These are phyloP conservation scores for Coilia nasus DNA, from an alignment of 2,797 vertebrate genomes.

Conservation along the genomic window DNA sequence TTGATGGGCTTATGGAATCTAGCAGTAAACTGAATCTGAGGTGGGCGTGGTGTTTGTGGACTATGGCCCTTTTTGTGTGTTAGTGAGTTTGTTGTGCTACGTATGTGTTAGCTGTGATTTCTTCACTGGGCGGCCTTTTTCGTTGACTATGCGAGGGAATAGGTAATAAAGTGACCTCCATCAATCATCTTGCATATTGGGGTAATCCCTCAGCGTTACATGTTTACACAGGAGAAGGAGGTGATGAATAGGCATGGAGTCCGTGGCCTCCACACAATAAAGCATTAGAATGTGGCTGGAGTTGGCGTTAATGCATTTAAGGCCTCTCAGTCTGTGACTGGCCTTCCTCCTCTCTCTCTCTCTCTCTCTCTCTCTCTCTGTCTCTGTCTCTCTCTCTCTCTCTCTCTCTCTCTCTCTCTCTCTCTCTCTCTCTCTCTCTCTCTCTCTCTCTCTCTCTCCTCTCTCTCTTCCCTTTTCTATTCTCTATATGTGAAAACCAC, in stretches of 20 bases:
- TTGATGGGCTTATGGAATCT: conserved; percentile 41
- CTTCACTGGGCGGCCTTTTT: too few relatives aligned
- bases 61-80: neutral
- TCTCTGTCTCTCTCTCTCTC: too few relatives aligned
- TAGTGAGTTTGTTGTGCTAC: neutral
- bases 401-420: too few relatives aligned
- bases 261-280: neutral
- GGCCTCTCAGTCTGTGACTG: neutral
- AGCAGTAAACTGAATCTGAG: conserved; percentile 38
- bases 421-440: too few relatives aligned
- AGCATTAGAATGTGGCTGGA: neutral
- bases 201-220: conserved; percentile 10
- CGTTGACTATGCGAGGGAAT: too few relatives aligned
- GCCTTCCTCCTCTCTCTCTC: neutral
- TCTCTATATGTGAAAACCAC: neutral
- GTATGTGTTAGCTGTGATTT: neutral
- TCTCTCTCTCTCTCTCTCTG: neutral
- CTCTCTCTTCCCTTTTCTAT: neutral
- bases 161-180: conserved; percentile 8
- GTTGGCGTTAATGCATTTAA: neutral
- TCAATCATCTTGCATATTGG: conserved; percentile 2
- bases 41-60: conserved; percentile 23
- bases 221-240: neutral
- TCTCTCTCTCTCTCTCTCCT: neutral
- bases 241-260: neutral